phyloP scores from a whole-genome alignment of 2,888 invertebrate species.

The Tribolium freemani region DNA sequence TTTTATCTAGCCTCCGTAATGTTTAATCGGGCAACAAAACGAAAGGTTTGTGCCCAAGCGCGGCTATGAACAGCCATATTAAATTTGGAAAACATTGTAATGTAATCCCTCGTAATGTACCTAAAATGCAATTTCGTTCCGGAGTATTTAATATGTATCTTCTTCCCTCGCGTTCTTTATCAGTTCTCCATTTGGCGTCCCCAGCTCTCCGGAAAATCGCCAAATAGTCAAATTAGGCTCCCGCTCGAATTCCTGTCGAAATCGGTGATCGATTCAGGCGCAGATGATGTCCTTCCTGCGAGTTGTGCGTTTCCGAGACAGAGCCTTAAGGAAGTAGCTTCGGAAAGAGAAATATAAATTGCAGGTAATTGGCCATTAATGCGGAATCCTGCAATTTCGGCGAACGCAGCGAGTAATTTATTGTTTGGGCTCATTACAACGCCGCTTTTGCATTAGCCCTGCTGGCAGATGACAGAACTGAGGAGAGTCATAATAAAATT shows the following conservation, averaged over 20 bases:
- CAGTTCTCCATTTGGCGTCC: conserved; percentile 1
- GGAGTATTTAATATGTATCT: conserved; percentile 21
- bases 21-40: conserved; percentile 13
- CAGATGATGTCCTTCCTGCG: conserved; percentile 26
- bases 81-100: conserved; percentile 17
- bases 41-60: background rate
- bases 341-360: conserved; percentile 33
- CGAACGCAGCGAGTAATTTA: conserved; percentile 36
- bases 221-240: conserved; percentile 11
- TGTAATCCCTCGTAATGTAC: conserved; percentile 11
- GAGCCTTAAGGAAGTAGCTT: conserved; percentile 18
- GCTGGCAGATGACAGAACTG: conserved; percentile 36
- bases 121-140: conserved; percentile 19
- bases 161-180: conserved; percentile 18
- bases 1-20: background rate
- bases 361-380: conserved; percentile 36
- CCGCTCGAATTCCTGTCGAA: conserved; percentile 12
- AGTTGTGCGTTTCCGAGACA: conserved; percentile 10
- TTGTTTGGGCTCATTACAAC: conserved; percentile 34
- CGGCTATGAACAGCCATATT: conserved; percentile 11
- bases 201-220: conserved; percentile 8
- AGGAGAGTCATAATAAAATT: conserved; percentile 37
- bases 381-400: conserved; percentile 33
- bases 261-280: conserved; percentile 10
- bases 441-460: conserved; percentile 14